Percentiles rank a stretch among this genome's conserved stretches.
These are phyloP conservation scores for Choreutis nemorana DNA, from an alignment of 2,888 invertebrate genomes.

Conservation along the genomic window DNA sequence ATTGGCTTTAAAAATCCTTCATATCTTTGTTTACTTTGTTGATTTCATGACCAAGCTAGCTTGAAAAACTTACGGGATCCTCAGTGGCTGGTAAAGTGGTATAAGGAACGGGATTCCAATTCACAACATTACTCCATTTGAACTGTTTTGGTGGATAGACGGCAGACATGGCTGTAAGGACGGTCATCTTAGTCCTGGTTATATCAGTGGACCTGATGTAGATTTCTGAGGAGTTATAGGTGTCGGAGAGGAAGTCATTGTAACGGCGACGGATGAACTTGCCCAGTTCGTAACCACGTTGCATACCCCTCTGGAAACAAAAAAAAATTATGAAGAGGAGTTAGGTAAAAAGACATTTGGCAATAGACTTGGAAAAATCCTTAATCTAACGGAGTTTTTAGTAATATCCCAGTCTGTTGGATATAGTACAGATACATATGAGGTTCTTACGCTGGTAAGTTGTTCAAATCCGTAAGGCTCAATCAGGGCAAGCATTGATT, in stretches of 20 bases:
- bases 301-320: conserved; percentile 18
- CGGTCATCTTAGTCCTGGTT: conserved; percentile 30
- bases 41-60: too few relatives aligned
- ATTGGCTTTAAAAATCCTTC: too few relatives aligned
- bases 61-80: conserved; percentile 25
- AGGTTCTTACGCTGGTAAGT: conserved; percentile 22
- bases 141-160: conserved; percentile 18
- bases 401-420: too few relatives aligned
- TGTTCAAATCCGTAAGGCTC: conserved; percentile 24
- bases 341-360: too few relatives aligned
- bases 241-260: conserved; percentile 17
- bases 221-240: conserved; percentile 29
- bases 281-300: conserved; percentile 19
- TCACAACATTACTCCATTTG: conserved; percentile 20
- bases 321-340: too few relatives aligned
- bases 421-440: too few relatives aligned
- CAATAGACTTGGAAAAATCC: too few relatives aligned
- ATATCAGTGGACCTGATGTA: conserved; percentile 32
- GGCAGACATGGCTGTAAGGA: conserved; percentile 24
- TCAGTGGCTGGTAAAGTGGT: conserved; percentile 23
- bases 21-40: too few relatives aligned
- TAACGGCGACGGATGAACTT: conserved; percentile 22
- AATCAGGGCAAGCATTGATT: conserved; percentile 10
- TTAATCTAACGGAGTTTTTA: too few relatives aligned
- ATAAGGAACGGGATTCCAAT: conserved; percentile 29